Evolutionary conservation across 2,888 invertebrate species (phyloP), one percentile per base, ranked within the genome.

Genomic region (Habrosyne pyritoides): DNA sequence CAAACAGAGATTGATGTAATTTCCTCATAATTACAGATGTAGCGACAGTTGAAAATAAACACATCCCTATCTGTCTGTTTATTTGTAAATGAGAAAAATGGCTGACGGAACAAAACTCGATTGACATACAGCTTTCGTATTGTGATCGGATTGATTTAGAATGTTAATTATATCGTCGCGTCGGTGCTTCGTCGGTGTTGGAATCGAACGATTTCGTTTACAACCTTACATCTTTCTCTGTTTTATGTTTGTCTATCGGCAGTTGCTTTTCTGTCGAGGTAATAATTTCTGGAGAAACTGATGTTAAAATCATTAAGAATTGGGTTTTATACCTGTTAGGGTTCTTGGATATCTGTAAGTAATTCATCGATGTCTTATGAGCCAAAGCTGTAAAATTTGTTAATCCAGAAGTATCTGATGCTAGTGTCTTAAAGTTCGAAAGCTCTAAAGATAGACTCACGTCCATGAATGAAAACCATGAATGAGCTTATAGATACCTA

Each of bases 11-110:
- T 75, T 57, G 74, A 75, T 70, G 73, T 67, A 64, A 75, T 77
- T 74, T 71, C 63, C 66, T 60, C 71, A 77, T 71, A 77, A 73
- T 73, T 68, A 67, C 67, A 67, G 61, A 14, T 14, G 50, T 60
- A 18, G 18, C 14, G 85, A 81, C 81, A 81, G 84, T 71, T 80
- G 73, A 81, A 84, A 84, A 85, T 88, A 90, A 90, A 90, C 90
- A 90, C 77, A 79, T 81, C 78, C 66, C 71, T 69, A 69, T 64
- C 46, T 79, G 69, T 81, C 69, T 83, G 87, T 88, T 86, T 89
- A 83, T 87, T 87, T 88, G 81, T 81, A 60, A 59, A 67, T 60
- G 71, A 71, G 74, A 81, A 84, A 86, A 86, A 88, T 84, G 79
- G 79, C 78, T 71, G 79, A 65, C 75, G 73, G 80, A 78, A 80